Evolutionary conservation across 2,797 vertebrate genomes (phyloP).

Genomic region (Ara ararauna): DNA sequence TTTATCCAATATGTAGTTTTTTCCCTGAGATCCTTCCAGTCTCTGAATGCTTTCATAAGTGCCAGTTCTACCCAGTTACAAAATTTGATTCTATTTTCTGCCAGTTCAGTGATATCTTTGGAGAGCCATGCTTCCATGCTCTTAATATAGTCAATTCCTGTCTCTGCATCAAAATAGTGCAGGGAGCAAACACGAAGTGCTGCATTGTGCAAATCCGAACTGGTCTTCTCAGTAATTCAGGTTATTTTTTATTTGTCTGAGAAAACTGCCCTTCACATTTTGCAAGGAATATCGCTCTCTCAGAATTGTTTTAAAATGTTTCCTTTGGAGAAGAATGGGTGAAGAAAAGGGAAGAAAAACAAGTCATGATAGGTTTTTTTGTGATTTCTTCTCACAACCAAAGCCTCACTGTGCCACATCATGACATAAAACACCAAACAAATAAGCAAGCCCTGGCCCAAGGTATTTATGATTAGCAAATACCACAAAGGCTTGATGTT

Average conservation of each 20-base stretch:
- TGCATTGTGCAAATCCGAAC: not conserved
- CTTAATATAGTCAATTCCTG: not conserved
- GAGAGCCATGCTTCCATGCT: not conserved
- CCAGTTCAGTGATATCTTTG: constrained; percentile 3
- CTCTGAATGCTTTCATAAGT: not conserved
- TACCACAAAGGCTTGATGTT: not conserved
- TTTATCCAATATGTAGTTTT: not conserved
- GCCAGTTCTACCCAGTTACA: not conserved
- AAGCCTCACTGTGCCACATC: not conserved
- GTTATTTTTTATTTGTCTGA: not conserved
- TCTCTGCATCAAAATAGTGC: not conserved
- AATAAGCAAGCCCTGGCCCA: not conserved
- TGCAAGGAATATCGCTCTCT: not conserved
- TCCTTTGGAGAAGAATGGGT: not conserved
- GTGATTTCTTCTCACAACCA: not conserved
- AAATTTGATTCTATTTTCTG: not conserved
- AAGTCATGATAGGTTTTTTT: not conserved
- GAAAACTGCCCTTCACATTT: not conserved
- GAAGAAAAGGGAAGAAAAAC: not conserved
- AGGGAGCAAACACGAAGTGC: not conserved
- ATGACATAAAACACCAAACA: not conserved
- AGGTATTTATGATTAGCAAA: not conserved
- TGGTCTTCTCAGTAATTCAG: not conserved
- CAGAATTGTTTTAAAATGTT: not conserved
- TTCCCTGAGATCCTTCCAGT: not conserved